Percentiles rank a stretch among this genome's conserved stretches.
Conservation (phyloP, 2,888 invertebrate species). For the Harpalus rubripes region DNA sequence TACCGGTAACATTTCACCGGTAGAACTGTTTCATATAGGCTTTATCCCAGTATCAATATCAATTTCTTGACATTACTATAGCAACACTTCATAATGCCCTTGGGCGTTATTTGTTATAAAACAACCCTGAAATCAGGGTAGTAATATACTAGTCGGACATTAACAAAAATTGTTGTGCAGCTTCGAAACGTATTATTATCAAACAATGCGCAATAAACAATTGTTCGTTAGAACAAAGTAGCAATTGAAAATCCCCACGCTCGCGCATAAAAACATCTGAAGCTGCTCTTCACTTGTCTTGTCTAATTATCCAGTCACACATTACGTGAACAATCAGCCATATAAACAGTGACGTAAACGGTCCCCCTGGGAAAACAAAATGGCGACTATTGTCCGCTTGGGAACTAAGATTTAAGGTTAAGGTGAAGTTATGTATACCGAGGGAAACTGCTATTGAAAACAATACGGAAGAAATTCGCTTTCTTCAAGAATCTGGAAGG, state of each 20-base stretch:
- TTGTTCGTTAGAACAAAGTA: background rate
- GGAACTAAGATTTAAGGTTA: slow-evolving; percentile 66
- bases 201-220: background rate
- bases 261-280: slow-evolving; percentile 1
- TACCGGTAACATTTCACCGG: too few species aligned
- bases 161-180: too few species aligned
- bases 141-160: too few species aligned
- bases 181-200: too few species aligned
- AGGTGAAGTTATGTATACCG: slow-evolving; percentile 65
- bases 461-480: slow-evolving; percentile 59
- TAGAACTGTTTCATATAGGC: too few species aligned
- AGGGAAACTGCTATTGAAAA: slow-evolving; percentile 63
- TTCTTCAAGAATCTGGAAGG: slow-evolving; percentile 37
- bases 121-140: too few species aligned
- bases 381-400: slow-evolving; percentile 61
- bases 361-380: slow-evolving; percentile 57
- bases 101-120: too few species aligned
- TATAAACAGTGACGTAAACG: slow-evolving; percentile 63
- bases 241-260: slow-evolving; percentile 17
- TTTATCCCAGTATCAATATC: too few species aligned
- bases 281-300: background rate
- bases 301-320: slow-evolving; percentile 5
- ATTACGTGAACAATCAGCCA: slow-evolving; percentile 65
- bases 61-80: too few species aligned
- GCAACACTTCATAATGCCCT: too few species aligned